Conservation (phyloP, 2,113 vertebrate genomes). For the Alouatta palliata region DNA sequence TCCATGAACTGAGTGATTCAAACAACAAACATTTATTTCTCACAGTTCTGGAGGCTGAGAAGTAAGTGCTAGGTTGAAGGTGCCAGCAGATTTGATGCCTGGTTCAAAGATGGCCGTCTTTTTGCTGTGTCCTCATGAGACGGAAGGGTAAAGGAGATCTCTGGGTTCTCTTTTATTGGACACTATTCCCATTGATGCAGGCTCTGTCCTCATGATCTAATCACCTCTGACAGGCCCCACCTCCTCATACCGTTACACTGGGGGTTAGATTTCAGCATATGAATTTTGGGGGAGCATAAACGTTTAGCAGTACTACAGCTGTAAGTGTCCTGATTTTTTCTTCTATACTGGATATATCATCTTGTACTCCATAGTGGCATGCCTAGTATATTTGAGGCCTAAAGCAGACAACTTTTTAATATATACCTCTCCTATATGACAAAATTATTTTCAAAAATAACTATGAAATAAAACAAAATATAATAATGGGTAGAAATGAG, state of each 20-base stretch:
- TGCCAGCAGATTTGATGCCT: not conserved
- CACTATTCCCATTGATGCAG: not conserved
- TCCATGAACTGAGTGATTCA: not conserved
- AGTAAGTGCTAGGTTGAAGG: not conserved
- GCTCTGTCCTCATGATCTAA: not conserved
- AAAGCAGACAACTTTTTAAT: not conserved
- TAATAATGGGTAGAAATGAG: not conserved
- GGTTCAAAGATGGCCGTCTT: not conserved
- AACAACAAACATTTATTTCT: not conserved
- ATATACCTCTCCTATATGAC: not conserved
- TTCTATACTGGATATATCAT: not conserved
- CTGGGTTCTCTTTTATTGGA: not conserved
- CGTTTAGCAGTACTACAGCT: not conserved
- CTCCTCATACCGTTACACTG: not conserved
- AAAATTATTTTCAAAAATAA: slow-evolving; percentile 34
- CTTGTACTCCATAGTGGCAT: not conserved
- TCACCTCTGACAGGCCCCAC: not conserved
- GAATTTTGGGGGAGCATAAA: not conserved
- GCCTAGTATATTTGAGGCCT: not conserved
- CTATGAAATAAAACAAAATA: not conserved
- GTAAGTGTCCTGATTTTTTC: not conserved
- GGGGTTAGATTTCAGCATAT: not conserved
- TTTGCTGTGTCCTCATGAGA: not conserved
- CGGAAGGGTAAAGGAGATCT: not conserved
- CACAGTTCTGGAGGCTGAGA: not conserved